A percentile compares a stretch with the other conserved stretches of the same genome.
Conservation (phyloP, 1,140 invertebrate genomes). For the Nixonia krombeini region DNA sequence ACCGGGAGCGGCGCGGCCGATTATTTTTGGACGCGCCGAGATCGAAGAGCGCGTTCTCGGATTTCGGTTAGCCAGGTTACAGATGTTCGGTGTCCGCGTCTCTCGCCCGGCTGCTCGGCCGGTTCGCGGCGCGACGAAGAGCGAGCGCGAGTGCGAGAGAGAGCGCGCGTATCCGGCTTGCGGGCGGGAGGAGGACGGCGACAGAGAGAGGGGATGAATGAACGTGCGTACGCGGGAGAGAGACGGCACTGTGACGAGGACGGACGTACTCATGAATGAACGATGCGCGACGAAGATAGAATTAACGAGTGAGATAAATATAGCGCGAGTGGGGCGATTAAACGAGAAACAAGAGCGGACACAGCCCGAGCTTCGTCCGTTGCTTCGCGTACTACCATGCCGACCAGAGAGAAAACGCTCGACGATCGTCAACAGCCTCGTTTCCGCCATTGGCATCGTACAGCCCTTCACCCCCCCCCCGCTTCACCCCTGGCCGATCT, state of each 20-base stretch:
- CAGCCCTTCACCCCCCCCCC: no score
- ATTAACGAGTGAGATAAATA: slow-evolving; percentile 69
- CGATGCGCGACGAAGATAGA: slow-evolving; percentile 66
- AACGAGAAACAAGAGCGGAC: slow-evolving; percentile 20
- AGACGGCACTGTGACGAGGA: slow-evolving; percentile 50
- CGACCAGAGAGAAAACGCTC: no score
- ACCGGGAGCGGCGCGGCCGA: slow-evolving; percentile 29
- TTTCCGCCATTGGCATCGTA: no score
- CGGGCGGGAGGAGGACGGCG: slow-evolving; percentile 27
- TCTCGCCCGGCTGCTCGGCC: slow-evolving; percentile 30
- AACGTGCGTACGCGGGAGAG: slow-evolving; percentile 56
- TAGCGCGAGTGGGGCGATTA: slow-evolving; percentile 56
- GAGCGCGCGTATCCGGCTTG: slow-evolving; percentile 31
- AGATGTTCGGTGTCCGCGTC: slow-evolving; percentile 45
- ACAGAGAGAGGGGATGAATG: slow-evolving; percentile 59
- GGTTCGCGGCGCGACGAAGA: slow-evolving; percentile 38
- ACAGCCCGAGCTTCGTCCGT: slow-evolving; percentile 35
- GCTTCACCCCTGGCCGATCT: no score
- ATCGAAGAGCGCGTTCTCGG: slow-evolving; percentile 45
- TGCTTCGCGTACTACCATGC: no score
- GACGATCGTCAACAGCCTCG: no score
- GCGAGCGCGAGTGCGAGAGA: slow-evolving; percentile 16
- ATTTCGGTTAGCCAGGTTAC: slow-evolving; percentile 51
- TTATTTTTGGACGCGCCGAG: slow-evolving; percentile 39
- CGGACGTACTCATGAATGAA: slow-evolving; percentile 66